phyloP scores from a whole-genome alignment of 2,888 invertebrate species.

The Eupsilia transversa region DNA sequence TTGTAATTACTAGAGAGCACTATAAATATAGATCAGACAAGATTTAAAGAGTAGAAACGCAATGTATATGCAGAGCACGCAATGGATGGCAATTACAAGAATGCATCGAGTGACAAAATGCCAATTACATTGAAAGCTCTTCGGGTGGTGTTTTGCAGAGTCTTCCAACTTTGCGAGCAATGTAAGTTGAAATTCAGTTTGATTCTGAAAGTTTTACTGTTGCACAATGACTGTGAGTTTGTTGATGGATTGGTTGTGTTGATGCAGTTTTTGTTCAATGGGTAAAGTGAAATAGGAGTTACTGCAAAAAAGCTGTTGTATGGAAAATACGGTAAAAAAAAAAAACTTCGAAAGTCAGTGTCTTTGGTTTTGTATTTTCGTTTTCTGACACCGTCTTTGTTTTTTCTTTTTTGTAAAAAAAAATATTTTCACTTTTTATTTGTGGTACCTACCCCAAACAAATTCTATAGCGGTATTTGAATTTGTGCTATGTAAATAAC shows the following conservation, averaged over 20 bases:
- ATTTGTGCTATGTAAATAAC: no score
- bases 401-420: no score
- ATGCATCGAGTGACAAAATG: conserved; percentile 63
- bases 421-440: no score
- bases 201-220: conserved; percentile 18
- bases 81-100: conserved; percentile 58
- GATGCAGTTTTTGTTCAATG: conserved; percentile 9
- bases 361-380: no score
- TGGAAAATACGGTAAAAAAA: no score
- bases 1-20: conserved; percentile 44
- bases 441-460: no score
- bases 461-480: no score
- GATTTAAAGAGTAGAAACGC: conserved; percentile 57
- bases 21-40: conserved; percentile 61
- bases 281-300: background rate
- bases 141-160: conserved; percentile 15
- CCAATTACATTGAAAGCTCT: conserved; percentile 66
- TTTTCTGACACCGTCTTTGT: no score
- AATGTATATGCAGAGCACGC: conserved; percentile 57
- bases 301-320: no score
- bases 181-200: conserved; percentile 49
- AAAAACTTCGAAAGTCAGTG: no score
- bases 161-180: conserved; percentile 44
- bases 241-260: conserved; percentile 36
- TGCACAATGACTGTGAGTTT: conserved; percentile 5